Evolutionary conservation across 2,797 vertebrate genomes (phyloP).

Genomic region (Gadopsis marmoratus): DNA sequence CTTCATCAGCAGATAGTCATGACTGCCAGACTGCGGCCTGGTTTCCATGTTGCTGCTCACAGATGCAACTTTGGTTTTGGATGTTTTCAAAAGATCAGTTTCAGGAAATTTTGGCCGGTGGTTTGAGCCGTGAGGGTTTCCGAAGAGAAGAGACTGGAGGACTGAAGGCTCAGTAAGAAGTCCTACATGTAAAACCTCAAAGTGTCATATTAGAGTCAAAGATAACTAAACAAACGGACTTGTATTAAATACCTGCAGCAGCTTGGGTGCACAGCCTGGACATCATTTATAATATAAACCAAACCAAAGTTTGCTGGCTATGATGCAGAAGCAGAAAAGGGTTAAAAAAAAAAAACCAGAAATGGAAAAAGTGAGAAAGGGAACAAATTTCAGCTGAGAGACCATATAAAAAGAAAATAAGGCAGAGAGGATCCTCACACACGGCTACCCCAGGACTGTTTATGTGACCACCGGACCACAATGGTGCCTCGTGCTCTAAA

Average conservation of each 20-base stretch:
- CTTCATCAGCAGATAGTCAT: neutral
- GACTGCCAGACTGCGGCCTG: neutral
- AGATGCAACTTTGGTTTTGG: constrained; percentile 17
- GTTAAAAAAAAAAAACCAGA: no score
- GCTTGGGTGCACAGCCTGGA: no score
- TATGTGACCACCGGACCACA: constrained; percentile 32
- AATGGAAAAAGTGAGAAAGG: neutral
- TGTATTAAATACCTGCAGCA: no score
- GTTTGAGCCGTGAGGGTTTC: neutral
- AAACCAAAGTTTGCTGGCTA: no score
- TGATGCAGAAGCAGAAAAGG: no score
- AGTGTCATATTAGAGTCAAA: neutral
- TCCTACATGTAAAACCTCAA: neutral
- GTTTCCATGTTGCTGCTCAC: neutral
- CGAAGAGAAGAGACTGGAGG: neutral
- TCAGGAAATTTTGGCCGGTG: neutral
- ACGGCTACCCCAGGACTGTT: neutral
- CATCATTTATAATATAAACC: no score
- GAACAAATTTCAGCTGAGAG: neutral
- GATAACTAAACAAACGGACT: no score
- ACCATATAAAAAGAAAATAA: neutral
- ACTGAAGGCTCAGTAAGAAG: neutral
- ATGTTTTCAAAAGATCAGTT: neutral
- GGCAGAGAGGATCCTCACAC: neutral
- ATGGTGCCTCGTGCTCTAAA: constrained; percentile 9